These are phyloP conservation scores for Campylomormyrus tamandua DNA, from an alignment of 2,113 vertebrate species.

Conservation along the genomic window DNA sequence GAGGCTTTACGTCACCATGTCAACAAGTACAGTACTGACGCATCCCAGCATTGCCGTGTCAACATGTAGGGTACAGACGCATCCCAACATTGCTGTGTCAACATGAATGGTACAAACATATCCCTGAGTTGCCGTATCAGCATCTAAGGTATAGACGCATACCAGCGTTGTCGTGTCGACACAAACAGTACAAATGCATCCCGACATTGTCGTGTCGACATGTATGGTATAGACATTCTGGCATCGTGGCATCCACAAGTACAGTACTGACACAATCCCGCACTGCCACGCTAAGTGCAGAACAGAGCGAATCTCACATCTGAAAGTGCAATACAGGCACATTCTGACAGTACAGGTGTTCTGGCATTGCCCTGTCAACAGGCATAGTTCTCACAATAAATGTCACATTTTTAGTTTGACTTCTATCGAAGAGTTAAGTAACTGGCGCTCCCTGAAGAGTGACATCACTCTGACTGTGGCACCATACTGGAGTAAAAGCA, in stretches of 20 bases:
- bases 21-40: slow-evolving; percentile 72
- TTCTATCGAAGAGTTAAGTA: background rate
- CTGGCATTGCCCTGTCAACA: no score
- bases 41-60: background rate
- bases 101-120: no score
- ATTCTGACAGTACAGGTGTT: background rate
- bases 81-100: no score
- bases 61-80: background rate
- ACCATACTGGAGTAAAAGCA: background rate
- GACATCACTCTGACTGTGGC: background rate
- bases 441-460: background rate
- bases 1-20: slow-evolving; percentile 76
- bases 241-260: no score
- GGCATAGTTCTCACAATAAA: background rate
- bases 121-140: no score
- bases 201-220: background rate
- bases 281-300: no score
- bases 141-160: no score
- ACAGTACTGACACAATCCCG: no score
- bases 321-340: background rate
- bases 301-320: background rate
- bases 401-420: background rate
- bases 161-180: slow-evolving; percentile 55
- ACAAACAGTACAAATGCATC: slow-evolving; percentile 61
- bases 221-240: background rate